Conservation (phyloP, 2,888 invertebrate species). For the Drosophila anomalata region DNA sequence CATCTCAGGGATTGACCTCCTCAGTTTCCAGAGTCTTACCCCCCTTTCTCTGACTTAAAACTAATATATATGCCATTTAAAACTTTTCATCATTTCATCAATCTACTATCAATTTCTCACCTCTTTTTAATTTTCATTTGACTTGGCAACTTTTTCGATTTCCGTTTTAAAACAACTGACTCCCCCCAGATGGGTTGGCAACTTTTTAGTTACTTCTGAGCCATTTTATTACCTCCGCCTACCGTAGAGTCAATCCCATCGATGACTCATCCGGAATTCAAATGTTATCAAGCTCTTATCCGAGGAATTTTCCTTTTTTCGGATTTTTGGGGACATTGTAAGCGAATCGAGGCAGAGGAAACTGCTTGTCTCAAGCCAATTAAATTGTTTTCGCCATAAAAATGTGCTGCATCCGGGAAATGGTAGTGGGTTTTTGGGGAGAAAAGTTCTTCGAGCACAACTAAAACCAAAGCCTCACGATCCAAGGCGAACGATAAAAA, state of each 20-base stretch:
- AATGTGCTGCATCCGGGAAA: slow-evolving; percentile 59
- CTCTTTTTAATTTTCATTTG: slow-evolving; percentile 13
- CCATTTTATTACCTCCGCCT: slow-evolving; percentile 48
- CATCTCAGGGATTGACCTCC: background rate
- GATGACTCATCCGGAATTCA: slow-evolving; percentile 70
- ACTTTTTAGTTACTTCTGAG: slow-evolving; percentile 33
- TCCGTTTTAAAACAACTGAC: slow-evolving; percentile 10
- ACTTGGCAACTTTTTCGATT: slow-evolving; percentile 36
- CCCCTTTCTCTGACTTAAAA: background rate
- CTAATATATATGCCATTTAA: slow-evolving; percentile 6
- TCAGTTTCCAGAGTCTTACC: no score
- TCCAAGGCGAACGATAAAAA: slow-evolving; percentile 62
- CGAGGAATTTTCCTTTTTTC: slow-evolving; percentile 47
- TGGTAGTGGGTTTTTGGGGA: background rate
- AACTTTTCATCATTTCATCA: slow-evolving; percentile 30
- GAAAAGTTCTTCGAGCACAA: slow-evolving; percentile 8
- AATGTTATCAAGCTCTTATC: slow-evolving; percentile 57
- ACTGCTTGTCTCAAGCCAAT: slow-evolving; percentile 61
- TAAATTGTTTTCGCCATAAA: slow-evolving; percentile 72
- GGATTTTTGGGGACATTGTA: slow-evolving; percentile 55
- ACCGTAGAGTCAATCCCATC: slow-evolving; percentile 58
- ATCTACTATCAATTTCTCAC: slow-evolving; percentile 15
- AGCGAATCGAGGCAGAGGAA: slow-evolving; percentile 34
- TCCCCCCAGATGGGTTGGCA: slow-evolving; percentile 21
- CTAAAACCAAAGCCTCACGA: slow-evolving; percentile 54